Evolutionary conservation across 35 echinoderm and acorn worm genomes (phyloP), one percentile per base, ranked within the genome.

Genomic region (Diadema setosum): DNA sequence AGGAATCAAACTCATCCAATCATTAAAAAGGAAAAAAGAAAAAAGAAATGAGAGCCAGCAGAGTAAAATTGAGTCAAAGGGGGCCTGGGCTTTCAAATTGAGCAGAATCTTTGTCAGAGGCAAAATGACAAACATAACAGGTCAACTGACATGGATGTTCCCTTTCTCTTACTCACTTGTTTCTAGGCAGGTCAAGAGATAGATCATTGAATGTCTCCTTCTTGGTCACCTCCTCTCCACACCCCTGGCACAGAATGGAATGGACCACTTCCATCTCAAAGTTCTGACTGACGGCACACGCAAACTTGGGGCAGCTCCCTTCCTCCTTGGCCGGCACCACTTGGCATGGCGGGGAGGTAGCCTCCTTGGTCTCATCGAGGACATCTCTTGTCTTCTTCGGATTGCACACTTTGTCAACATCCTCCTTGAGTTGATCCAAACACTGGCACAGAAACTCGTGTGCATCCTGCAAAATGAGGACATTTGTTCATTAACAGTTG

Each of bases 341-440:
- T 78, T 78, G 59, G 31, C 59, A 26, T 17, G 50, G 37, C 39
- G 37, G 55, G 52, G 52, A 42, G 1, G 32, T 41, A 43, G 40
- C 73, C 40, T 44, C 73, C 3, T 58, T n/a, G 1, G 44, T 23
- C 0, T 39, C 32, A 17, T 26, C 21, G 42, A 33, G 16, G 5
- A 5, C 21, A 2, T 39, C 61, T 20, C 35, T 37, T 24, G 27
- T 64, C 27, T 18, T 5, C 12, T 64, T 65, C 36, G 58, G 59
- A 20, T 92, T 94, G 70, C 95, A 94, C 40, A 90, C 76, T 48
- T 70, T 86, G 20, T 95, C 82, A 0, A 87, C 86, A 67, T 99
- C 96, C 24, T 99, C 96, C 59, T 99, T 99, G 35, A 99, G 96
- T 84, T 99, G 96, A 44, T 99, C 96, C n/a, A 99, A 69, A 48